phyloP scores from a whole-genome alignment of 2,113 vertebrate genomes.

The Felis chaus region DNA sequence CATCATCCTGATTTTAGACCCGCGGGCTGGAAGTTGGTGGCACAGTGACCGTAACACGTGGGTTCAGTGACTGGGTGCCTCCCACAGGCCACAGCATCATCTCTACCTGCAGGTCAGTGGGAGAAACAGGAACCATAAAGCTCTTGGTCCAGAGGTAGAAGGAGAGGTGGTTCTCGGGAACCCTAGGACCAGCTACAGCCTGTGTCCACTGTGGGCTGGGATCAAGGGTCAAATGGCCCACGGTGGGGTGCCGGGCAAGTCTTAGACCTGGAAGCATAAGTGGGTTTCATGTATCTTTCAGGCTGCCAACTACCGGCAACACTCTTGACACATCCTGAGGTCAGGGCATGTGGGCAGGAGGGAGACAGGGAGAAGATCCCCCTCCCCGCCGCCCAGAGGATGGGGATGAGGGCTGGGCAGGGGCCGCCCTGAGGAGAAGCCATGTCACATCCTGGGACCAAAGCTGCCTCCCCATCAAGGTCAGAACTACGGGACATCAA shows the following conservation, averaged over 20 bases:
- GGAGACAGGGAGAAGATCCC: not conserved
- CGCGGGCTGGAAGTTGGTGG: not conserved
- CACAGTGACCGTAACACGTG: not conserved
- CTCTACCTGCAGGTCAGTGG: not conserved
- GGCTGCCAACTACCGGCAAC: not conserved
- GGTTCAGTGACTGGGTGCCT: not conserved
- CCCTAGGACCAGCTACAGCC: not conserved
- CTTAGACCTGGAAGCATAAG: not conserved
- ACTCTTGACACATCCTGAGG: not conserved
- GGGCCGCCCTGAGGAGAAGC: constrained; percentile 26
- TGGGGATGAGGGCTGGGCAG: not conserved
- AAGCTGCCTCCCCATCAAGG: not conserved
- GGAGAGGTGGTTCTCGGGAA: not conserved
- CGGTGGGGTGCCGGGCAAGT: not conserved
- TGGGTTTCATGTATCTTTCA: not conserved
- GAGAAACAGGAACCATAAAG: not conserved
- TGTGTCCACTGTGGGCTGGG: not conserved
- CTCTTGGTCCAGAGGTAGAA: not conserved
- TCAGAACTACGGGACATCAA: constrained; percentile 31
- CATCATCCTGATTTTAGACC: not conserved
- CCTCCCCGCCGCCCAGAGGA: not conserved
- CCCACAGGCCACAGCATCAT: not conserved
- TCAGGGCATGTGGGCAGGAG: not conserved
- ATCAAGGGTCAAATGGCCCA: not conserved
- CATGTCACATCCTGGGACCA: not conserved